phyloP scores from a whole-genome alignment of 2,113 vertebrate genomes.

The Oostethus manadensis region DNA sequence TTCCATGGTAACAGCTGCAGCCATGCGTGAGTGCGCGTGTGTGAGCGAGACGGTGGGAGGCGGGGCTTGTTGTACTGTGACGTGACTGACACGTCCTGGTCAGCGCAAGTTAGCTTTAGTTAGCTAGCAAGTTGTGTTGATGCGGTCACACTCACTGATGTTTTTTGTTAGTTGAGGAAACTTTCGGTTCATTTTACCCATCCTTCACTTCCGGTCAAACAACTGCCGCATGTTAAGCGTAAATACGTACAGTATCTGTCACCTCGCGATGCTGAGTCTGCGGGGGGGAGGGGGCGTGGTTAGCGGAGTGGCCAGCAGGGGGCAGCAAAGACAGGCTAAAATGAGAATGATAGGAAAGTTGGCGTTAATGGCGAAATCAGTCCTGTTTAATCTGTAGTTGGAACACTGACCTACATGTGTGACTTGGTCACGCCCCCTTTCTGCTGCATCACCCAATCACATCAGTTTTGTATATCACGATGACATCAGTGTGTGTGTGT shows the following conservation, averaged over 20 bases:
- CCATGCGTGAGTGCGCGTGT: conserved; percentile 24
- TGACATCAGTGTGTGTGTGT: not conserved
- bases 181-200: not conserved
- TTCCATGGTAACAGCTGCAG: conserved; percentile 59
- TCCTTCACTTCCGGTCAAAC: too few species aligned
- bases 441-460: conserved; percentile 12
- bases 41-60: conserved; percentile 5
- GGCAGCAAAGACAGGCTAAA: conserved; percentile 9
- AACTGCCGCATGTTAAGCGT: too few species aligned
- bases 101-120: not conserved
- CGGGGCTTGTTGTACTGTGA: conserved; percentile 4
- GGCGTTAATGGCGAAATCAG: conserved; percentile 20
- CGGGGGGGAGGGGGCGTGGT: conserved; percentile 34
- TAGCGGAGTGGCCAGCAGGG: conserved; percentile 21
- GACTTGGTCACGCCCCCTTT: conserved; percentile 12
- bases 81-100: not conserved
- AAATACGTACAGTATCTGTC: not conserved
- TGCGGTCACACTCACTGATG: not conserved
- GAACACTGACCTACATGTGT: conserved; percentile 57
- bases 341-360: too few species aligned
- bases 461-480: not conserved
- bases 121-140: not conserved
- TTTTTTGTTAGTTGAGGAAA: not conserved
- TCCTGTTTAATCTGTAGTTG: conserved; percentile 44
- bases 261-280: not conserved